These are phyloP conservation scores for Drosophila setifemur DNA, from an alignment of 1,140 invertebrate species.

Conservation along the genomic window DNA sequence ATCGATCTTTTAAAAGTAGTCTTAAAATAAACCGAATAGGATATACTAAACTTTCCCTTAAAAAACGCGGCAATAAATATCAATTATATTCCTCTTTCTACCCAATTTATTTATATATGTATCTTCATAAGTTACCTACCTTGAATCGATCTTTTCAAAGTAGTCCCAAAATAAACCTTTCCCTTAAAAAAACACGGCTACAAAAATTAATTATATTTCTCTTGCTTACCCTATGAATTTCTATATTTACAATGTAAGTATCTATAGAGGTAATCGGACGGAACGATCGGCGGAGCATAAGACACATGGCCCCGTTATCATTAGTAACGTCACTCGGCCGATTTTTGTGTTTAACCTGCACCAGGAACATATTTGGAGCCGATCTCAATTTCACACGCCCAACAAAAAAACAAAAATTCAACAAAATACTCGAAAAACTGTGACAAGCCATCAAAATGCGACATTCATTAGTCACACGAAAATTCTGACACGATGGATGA, in stretches of 20 bases:
- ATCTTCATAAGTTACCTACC: no score
- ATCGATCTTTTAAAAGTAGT: no score
- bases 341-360: slow-evolving; percentile 22
- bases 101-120: no score
- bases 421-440: background rate
- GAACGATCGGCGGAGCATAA: slow-evolving; percentile 13
- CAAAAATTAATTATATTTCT: background rate
- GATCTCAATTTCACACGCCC: slow-evolving; percentile 57
- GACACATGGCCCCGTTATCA: slow-evolving; percentile 55
- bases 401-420: slow-evolving; percentile 10
- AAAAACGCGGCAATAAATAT: no score
- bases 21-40: no score
- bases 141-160: no score
- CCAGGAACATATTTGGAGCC: background rate
- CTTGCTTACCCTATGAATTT: no score
- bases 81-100: no score
- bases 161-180: no score
- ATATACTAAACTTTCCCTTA: no score
- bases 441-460: slow-evolving; percentile 63
- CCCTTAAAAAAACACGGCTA: no score
- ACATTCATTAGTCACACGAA: slow-evolving; percentile 68
- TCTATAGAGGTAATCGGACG: background rate
- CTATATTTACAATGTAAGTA: background rate
- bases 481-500: slow-evolving; percentile 34
- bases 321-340: slow-evolving; percentile 61